Evolutionary conservation across 2,113 vertebrate genomes (phyloP), one percentile per base, ranked within the genome.

Genomic region (Lasiurus cinereus): DNA sequence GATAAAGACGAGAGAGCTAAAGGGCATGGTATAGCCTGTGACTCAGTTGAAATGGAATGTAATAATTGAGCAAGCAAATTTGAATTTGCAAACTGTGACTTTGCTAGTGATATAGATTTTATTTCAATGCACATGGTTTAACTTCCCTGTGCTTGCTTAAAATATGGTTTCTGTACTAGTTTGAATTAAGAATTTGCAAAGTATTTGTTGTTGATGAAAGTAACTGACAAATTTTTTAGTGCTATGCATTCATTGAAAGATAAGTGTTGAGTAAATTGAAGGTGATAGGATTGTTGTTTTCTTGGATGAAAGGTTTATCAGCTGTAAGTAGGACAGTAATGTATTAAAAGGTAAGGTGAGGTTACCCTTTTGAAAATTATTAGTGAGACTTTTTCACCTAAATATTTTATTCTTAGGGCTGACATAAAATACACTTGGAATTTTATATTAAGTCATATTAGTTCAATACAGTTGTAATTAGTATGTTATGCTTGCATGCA

Each of bases 231-330:
- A 73, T 74, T 95, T 73, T 64, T 62, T 82, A 73, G 67, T 88
- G 16, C 62, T 77, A 46, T 82, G 67, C 91, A 54, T 39, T 94
- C 66, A 50, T 33, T 70, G 83, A 39, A 93, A 96, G 54, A 66
- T 89, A 94, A 19, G 64, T 93, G 67, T 67, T 92, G 95, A 96
- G 48, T 93, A 95, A 94, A 90, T 90, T 79, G 52, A 80, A 88
- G 62, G 77, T 93, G 84, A 73, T 79, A 82, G 66, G 93, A 79
- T 78, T 94, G 59, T 94, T 95, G 78, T 74, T 91, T 73, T 84
- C 54, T 87, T 64, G 16, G 36, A 70, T 62, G 46, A 86, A 92
- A 94, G 52, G 10, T 83, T 96, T 70, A 59, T 95, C n/a, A 72
- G 56, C 9, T 94, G 7, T 33, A 83, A 89, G 56, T 66, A 70